These are phyloP conservation scores for Pungitius pungitius DNA, from an alignment of 2,113 vertebrate species.

Conservation along the genomic window DNA sequence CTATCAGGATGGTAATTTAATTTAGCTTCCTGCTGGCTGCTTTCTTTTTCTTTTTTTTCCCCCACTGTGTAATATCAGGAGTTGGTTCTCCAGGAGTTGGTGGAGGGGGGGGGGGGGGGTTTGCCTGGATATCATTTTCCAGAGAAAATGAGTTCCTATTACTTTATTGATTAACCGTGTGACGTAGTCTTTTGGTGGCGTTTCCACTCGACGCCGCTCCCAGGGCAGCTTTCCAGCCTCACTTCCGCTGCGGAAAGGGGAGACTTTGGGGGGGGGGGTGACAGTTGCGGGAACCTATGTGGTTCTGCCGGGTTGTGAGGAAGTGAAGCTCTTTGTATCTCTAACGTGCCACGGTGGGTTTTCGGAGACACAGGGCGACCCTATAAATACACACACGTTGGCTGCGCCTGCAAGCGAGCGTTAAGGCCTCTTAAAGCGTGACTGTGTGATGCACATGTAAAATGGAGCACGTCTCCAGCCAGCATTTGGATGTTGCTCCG, in stretches of 20 bases:
- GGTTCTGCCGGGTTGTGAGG: constrained; percentile 13
- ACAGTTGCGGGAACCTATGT: constrained; percentile 42
- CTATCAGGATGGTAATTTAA: constrained; percentile 81
- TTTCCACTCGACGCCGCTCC: constrained; percentile 53
- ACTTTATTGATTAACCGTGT: constrained; percentile 83
- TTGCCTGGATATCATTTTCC: constrained; percentile 73
- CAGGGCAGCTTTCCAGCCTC: constrained; percentile 65
- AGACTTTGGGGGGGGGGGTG: constrained; percentile 41
- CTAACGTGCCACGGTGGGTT: not conserved
- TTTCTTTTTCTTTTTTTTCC: too few species aligned
- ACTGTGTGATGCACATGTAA: constrained; percentile 43
- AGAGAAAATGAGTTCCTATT: constrained; percentile 82
- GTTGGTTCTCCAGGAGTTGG: constrained; percentile 55
- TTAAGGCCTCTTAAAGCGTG: constrained; percentile 31
- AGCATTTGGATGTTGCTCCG: constrained; percentile 66
- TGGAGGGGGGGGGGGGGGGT: constrained; percentile 12
- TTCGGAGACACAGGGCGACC: not conserved
- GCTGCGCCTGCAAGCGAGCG: constrained; percentile 17
- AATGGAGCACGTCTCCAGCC: constrained; percentile 56
- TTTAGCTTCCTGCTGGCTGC: constrained; percentile 80
- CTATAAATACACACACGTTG: constrained; percentile 26
- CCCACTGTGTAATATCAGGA: constrained; percentile 71
- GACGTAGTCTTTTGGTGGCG: constrained; percentile 75
- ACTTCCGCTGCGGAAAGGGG: constrained; percentile 46
- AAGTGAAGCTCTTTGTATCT: constrained; percentile 10